These are phyloP conservation scores for Trichoplusia ni DNA, from an alignment of 1,140 invertebrate genomes.

Conservation along the genomic window DNA sequence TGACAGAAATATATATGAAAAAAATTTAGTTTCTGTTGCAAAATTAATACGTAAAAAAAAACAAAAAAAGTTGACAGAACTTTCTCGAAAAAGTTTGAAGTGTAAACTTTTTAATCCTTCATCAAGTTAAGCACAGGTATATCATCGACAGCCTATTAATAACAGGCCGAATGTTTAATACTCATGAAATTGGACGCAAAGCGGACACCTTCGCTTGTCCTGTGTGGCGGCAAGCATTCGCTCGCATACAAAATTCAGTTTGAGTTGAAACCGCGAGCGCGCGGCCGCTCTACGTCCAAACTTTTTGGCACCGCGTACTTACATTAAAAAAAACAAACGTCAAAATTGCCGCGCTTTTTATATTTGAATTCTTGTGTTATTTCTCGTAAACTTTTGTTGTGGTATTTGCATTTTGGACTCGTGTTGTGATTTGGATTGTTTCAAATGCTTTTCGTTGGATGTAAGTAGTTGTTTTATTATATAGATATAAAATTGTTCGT, in stretches of 20 bases:
- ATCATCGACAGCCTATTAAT: slow-evolving; percentile 24
- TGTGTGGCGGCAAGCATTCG: slow-evolving; percentile 60
- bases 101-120: no score
- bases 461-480: slow-evolving; percentile 66
- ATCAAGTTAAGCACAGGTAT: not conserved
- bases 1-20: no score
- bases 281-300: slow-evolving; percentile 70
- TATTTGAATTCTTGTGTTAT: no score
- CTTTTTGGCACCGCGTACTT: slow-evolving; percentile 55
- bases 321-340: slow-evolving; percentile 23
- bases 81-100: no score
- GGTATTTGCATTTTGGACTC: slow-evolving; percentile 35
- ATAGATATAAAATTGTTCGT: slow-evolving; percentile 68
- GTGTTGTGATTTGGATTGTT: slow-evolving; percentile 63
- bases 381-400: slow-evolving; percentile 18
- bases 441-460: slow-evolving; percentile 70
- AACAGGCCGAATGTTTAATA: slow-evolving; percentile 16
- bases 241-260: slow-evolving; percentile 77
- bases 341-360: slow-evolving; percentile 27
- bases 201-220: slow-evolving; percentile 70
- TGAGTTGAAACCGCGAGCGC: slow-evolving; percentile 72
- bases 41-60: no score
- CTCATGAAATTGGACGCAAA: slow-evolving; percentile 50
- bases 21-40: no score
- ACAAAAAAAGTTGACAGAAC: no score